Conservation (phyloP, 2,113 vertebrate genomes). For the Dicaeum eximium region DNA sequence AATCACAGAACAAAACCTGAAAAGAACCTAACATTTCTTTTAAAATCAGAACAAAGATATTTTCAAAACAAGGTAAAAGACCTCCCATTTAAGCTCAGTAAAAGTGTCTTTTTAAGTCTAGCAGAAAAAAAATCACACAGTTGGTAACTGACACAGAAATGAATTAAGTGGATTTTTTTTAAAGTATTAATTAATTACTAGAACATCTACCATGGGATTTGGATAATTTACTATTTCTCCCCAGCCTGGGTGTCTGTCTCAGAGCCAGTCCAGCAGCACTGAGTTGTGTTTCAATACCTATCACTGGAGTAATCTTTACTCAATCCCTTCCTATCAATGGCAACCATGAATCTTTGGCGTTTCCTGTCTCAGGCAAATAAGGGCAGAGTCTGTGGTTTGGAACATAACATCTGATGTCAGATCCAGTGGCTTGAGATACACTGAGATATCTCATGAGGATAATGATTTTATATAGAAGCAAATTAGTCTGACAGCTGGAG, state of each 20-base stretch:
- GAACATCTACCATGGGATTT: background rate
- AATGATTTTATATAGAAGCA: conserved; percentile 21
- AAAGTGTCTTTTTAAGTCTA: background rate
- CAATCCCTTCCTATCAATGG: background rate
- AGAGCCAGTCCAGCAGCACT: background rate
- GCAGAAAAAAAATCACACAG: background rate
- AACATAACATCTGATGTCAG: conserved; percentile 2
- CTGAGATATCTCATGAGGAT: conserved; percentile 18
- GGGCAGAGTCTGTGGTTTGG: conserved; percentile 12
- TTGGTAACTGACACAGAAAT: background rate
- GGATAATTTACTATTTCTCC: background rate
- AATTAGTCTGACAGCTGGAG: conserved; percentile 48
- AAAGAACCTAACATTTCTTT: background rate
- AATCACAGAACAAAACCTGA: background rate
- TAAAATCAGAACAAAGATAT: background rate
- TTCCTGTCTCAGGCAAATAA: background rate
- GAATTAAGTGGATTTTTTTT: background rate
- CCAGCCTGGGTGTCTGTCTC: background rate
- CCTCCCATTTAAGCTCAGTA: background rate
- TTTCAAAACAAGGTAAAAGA: background rate
- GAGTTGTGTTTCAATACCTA: background rate
- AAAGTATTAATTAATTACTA: background rate
- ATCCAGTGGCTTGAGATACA: conserved; percentile 14
- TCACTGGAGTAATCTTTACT: background rate
- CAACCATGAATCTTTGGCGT: background rate